Conservation (phyloP, 2,113 vertebrate genomes). For the Chaenocephalus aceratus region DNA sequence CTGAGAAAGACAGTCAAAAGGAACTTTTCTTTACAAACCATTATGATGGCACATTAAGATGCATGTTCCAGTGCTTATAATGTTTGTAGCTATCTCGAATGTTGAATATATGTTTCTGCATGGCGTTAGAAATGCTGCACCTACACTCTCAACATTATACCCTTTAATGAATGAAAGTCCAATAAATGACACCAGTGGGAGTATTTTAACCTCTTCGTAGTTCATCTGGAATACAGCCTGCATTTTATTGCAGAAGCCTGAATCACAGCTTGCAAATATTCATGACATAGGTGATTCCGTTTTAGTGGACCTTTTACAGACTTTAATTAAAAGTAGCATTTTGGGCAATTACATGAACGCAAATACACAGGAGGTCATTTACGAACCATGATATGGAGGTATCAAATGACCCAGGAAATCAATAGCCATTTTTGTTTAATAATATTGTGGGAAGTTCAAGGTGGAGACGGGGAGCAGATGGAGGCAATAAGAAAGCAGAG, state of each 20-base stretch:
- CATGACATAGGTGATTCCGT: conserved; percentile 29
- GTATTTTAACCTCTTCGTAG: conserved; percentile 6
- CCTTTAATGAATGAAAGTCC: conserved; percentile 10
- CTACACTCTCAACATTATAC: background rate
- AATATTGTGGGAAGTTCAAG: conserved; percentile 53
- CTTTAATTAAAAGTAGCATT: conserved; percentile 59
- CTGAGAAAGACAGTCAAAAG: background rate
- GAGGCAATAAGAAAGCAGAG: conserved; percentile 60
- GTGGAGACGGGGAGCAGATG: conserved; percentile 67
- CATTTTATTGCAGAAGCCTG: conserved; percentile 14
- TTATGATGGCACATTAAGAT: background rate
- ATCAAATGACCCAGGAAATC: conserved; percentile 62
- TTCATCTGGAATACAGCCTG: conserved; percentile 19
- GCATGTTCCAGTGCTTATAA: background rate
- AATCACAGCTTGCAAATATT: conserved; percentile 23
- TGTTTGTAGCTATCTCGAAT: conserved; percentile 2
- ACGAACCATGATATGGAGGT: conserved; percentile 35
- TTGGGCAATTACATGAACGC: conserved; percentile 37
- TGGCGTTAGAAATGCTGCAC: background rate
- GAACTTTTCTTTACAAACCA: background rate
- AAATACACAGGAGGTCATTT: conserved; percentile 41
- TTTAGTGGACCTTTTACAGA: conserved; percentile 45
- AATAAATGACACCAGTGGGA: conserved; percentile 18
- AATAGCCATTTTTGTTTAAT: conserved; percentile 60
- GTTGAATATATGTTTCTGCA: background rate